Evolutionary conservation across 2,113 vertebrate species (phyloP), one percentile per base, ranked within the genome.

Genomic region (Rhinogobius similis): DNA sequence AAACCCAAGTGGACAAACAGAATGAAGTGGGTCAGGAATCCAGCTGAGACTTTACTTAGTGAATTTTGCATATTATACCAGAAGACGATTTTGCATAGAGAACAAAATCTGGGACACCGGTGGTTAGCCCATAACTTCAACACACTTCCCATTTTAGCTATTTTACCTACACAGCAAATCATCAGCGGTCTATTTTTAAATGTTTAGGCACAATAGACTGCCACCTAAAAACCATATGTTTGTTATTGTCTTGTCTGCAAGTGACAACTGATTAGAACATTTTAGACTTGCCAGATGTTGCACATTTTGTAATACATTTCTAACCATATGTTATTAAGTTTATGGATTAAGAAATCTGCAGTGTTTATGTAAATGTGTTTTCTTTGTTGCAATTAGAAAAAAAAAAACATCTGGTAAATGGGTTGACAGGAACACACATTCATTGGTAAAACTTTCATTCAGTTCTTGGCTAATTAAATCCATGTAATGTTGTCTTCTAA

Each of bases 1-100:
- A 72, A 72, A 76, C 46, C 76, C 58, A 76, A 82, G 71, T 86
- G 82, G 83, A 84, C 83, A 81, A 75, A 86, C 73, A 78, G 59
- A 72, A 29, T 77, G 78, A 90, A 90, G 48, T 87, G 70, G 87
- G 90, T 87, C 82, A 87, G 77, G 79, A 87, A 86, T 85, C 79
- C 86, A 88, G 61, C 75, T 73, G 87, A 90, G 86, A 86, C 82
- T 26, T 73, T 75, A 65, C 53, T 78, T 46, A 68, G 75, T 77
- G 78, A 78, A 83, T 89, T 84, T 87, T 87, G 77, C 84, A 88
- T 87, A 82, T n/a, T 36, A 36, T 77, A 80, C 79, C 76, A 82
- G 88, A 83, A 89, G 83, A 55, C 52, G 10, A 87, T 84, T 87
- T 86, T 79, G 63, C 70, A 72, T 39, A 21, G 36, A 84, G 68